phyloP scores from a whole-genome alignment of 1,140 invertebrate species.

The Nylanderia fulva region DNA sequence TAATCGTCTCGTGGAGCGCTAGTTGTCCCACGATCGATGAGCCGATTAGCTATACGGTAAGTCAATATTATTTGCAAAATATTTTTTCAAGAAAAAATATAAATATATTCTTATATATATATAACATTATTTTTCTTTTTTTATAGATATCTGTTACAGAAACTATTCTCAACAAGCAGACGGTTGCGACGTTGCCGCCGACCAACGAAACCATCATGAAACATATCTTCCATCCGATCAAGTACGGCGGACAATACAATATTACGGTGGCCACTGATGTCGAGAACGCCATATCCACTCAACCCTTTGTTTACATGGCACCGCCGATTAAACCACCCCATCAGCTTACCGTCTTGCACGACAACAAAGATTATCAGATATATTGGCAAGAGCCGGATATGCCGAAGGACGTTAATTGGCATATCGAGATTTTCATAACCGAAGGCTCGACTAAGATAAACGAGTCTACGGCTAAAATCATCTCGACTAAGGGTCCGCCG shows the following conservation, averaged over 20 bases:
- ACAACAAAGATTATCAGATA: constrained; percentile 87
- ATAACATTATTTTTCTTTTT: neutral
- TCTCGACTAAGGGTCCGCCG: constrained; percentile 85
- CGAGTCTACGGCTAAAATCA: constrained; percentile 85
- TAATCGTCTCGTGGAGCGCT: constrained; percentile 86
- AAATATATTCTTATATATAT: neutral
- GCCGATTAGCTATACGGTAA: constrained; percentile 87
- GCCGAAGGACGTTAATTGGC: constrained; percentile 82
- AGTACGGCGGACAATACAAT: constrained; percentile 89
- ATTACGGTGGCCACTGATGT: constrained; percentile 87
- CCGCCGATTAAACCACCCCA: constrained; percentile 88
- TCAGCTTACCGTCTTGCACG: constrained; percentile 87
- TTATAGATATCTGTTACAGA: constrained; percentile 87
- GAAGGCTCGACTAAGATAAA: constrained; percentile 86
- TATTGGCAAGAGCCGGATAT: constrained; percentile 87
- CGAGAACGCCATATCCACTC: constrained; percentile 82
- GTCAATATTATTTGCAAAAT: constrained; percentile 58
- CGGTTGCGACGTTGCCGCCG: constrained; percentile 82
- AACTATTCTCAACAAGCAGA: constrained; percentile 83
- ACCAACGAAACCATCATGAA: constrained; percentile 84
- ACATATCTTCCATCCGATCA: constrained; percentile 87
- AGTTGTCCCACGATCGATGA: constrained; percentile 86
- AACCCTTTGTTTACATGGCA: constrained; percentile 85
- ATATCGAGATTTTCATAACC: constrained; percentile 89
- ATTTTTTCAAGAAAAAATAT: neutral